Base-by-base conservation (phyloP, 2,888 invertebrate species). In the Omphaloscelis lunosa region DNA sequence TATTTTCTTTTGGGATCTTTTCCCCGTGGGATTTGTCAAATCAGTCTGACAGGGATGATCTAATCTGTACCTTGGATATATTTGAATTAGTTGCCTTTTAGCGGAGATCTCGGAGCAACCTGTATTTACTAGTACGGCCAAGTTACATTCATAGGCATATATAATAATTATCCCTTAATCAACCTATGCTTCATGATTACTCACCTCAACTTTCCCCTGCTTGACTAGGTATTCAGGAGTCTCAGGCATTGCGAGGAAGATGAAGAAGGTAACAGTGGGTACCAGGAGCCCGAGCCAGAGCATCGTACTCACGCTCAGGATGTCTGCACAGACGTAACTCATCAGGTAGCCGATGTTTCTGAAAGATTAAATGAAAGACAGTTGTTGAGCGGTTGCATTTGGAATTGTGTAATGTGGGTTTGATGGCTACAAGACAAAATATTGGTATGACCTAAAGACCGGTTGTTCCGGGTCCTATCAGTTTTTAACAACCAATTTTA, bases 221-320 rank as follows among this genome's bases (percentile, higher is more conserved):
- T 96, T 96, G 63, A 97, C 94, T 0, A 97, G 91, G 83, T 93
- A 96, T 84, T 96, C 96, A 0, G 97, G 97, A 0, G 97, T 96
- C 86, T 97, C 97, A 0, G 97, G 97, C 96, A 97, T 96, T 17
- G 93, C 74, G 34, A 96, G 92, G 89, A 96, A 95, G 29, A 95
- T 74, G 88, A 96, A 94, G 85, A 96, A 95, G 34, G 93, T 90
- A 0, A 93, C 84, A 0, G 91, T 84, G 0, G 95, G 95, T n/a
- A 96, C 94, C 58, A 94, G 82, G 1, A 97, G 85, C 0, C 96
- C 96, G 0, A 96, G 89, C 94, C 95, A 95, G 39, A 96, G 89
- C 94, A 96, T 93, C 2, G 94, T 91, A 29, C 75, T 90, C 2
- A 94, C 91, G 27, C 90, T 91, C 76, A 96, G 89, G 0, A 96